Percentiles rank a stretch among this genome's conserved stretches.
phyloP scores from a whole-genome alignment of 1,140 invertebrate genomes.

The Lordiphosa collinella region DNA sequence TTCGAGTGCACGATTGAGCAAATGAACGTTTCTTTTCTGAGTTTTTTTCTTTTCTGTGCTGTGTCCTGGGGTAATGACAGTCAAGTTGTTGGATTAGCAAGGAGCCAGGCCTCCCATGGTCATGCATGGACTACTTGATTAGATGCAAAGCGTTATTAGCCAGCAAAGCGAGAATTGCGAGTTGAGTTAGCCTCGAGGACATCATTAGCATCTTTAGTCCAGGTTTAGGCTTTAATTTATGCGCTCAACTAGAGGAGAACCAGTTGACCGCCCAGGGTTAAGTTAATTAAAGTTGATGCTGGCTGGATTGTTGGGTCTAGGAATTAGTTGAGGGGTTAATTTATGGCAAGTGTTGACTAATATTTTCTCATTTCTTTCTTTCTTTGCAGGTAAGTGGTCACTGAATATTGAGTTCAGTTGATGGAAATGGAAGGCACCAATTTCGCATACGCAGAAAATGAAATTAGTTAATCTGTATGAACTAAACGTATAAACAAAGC shows the following conservation, averaged over 20 bases:
- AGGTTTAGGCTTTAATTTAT: constrained; percentile 52
- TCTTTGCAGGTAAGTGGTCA: constrained; percentile 31
- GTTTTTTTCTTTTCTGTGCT: not conserved
- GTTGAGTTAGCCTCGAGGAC: constrained; percentile 27
- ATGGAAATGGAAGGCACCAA: too few relatives aligned
- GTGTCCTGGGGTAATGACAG: constrained; percentile 56
- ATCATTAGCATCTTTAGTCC: constrained; percentile 55
- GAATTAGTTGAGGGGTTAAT: constrained; percentile 32
- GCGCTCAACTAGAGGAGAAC: constrained; percentile 29
- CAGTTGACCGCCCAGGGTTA: constrained; percentile 16
- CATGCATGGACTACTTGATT: constrained; percentile 63
- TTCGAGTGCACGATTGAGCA: constrained; percentile 77
- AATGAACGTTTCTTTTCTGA: constrained; percentile 62
- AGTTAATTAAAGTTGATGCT: constrained; percentile 46
- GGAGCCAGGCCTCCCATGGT: constrained; percentile 32
- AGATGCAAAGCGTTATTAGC: constrained; percentile 63
- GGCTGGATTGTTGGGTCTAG: constrained; percentile 16
- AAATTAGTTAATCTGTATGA: too few relatives aligned
- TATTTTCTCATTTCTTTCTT: constrained; percentile 9
- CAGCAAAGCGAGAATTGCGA: constrained; percentile 7
- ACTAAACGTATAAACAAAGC: too few relatives aligned
- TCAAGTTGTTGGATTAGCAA: constrained; percentile 72
- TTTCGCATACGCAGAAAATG: too few relatives aligned
- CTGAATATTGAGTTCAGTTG: too few relatives aligned
- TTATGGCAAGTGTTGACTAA: constrained; percentile 15